phyloP scores from a whole-genome alignment of 2,888 invertebrate genomes.

The Sinelater perroti region DNA sequence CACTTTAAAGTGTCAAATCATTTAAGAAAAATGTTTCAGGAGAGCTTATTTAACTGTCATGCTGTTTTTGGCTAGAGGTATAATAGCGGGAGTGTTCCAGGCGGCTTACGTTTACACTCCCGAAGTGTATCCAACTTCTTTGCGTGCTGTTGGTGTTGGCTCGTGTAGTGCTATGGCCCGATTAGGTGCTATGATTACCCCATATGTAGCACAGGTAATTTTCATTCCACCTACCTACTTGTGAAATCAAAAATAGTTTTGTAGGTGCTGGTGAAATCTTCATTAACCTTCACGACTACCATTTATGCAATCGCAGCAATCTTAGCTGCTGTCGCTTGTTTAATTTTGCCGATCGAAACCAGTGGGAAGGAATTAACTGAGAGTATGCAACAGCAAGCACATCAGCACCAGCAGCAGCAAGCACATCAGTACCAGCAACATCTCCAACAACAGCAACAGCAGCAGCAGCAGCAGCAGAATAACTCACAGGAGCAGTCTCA shows the following conservation, averaged over 20 bases:
- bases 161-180: slow-evolving; percentile 91
- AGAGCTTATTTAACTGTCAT: slow-evolving; percentile 81
- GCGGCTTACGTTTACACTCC: slow-evolving; percentile 96
- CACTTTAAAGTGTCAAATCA: neutral
- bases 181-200: slow-evolving; percentile 92
- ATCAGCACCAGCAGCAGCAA: slow-evolving; percentile 3
- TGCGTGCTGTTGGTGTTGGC: slow-evolving; percentile 91
- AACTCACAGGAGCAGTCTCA: too few relatives aligned
- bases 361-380: slow-evolving; percentile 76
- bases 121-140: slow-evolving; percentile 91
- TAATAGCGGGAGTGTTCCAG: slow-evolving; percentile 94
- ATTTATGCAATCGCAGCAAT: slow-evolving; percentile 82
- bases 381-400: slow-evolving; percentile 53
- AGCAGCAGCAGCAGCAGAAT: neutral
- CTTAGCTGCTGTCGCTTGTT: slow-evolving; percentile 77
- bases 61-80: slow-evolving; percentile 87
- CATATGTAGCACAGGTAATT: slow-evolving; percentile 89
- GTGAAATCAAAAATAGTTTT: neutral
- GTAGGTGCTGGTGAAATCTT: slow-evolving; percentile 78
- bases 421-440: slow-evolving; percentile 2
- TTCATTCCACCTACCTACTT: neutral
- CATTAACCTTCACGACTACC: slow-evolving; percentile 75
- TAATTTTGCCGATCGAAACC: slow-evolving; percentile 87
- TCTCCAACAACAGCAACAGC: neutral
- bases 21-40: slow-evolving; percentile 63